Evolutionary conservation across 1,140 invertebrate genomes (phyloP).

Genomic region (Oryzaephilus surinamensis): DNA sequence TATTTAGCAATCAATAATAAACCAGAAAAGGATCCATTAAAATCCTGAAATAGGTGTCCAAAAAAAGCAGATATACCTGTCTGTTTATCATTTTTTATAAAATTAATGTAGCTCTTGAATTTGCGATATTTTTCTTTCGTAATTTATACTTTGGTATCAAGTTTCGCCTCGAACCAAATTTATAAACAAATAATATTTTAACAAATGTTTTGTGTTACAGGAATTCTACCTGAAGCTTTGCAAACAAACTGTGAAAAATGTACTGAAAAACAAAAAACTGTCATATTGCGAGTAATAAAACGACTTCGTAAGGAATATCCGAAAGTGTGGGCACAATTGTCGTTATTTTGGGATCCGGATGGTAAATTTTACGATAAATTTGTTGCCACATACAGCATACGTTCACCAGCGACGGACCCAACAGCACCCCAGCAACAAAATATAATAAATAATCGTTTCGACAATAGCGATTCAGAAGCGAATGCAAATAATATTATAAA

Average conservation of each 20-base stretch:
- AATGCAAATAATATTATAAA: conserved; percentile 1
- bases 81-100: too few species aligned
- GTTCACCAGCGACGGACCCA: conserved; percentile 1
- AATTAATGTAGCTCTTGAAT: too few species aligned
- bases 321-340: conserved; percentile 44
- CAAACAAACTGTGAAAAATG: conserved; percentile 49
- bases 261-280: conserved; percentile 46
- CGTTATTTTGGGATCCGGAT: conserved; percentile 46
- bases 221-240: conserved; percentile 49
- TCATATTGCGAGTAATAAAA: conserved; percentile 42
- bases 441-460: conserved; percentile 13
- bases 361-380: conserved; percentile 41
- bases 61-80: too few species aligned
- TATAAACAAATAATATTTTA: too few species aligned
- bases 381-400: conserved; percentile 14
- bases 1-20: too few species aligned
- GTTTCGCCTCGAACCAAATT: too few species aligned
- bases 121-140: too few species aligned
- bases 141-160: too few species aligned
- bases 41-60: too few species aligned
- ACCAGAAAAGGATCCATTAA: too few species aligned
- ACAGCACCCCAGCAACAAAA: conserved; percentile 6
- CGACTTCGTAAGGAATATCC: conserved; percentile 46
- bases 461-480: conserved; percentile 3
- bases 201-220: conserved; percentile 33